Evolutionary conservation across 2,888 invertebrate genomes (phyloP), one percentile per base, ranked within the genome.

Genomic region (Mamestra brassicae): DNA sequence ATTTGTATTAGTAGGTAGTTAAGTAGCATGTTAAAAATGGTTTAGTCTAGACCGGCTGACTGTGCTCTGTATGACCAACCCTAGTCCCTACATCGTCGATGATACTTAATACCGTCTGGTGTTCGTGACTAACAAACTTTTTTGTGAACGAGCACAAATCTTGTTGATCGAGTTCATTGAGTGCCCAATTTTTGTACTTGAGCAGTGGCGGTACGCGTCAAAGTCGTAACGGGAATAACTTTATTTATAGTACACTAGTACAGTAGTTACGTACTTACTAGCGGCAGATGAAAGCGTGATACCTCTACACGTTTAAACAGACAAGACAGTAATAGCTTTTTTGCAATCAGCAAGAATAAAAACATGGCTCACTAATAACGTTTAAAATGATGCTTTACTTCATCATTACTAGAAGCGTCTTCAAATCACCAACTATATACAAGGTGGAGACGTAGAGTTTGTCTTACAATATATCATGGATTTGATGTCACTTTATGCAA

Each of bases 1-100:
- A 63, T 45, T 52, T 34, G 8, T 42, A 45, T 74, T 45, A 26
- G 26, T 38, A 47, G 17, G 8, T 65, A 55, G 17, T 5, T n/a
- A 47, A 17, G 38, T 42, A 76, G 77, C 17, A 57, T 57, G 15
- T 55, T 67, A 67, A 74, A 38, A 57, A 36, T 42, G 4, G 50
- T 7, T 34, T 11, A 52, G 5, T n/a, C 52, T 54, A 10, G 7
- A 36, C 7, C 15, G 42, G 42, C 26, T 11, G 50, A n/a, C 42
- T 17, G 52, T 34, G 13, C 52, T 34, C 26, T 17, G 13, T 17
- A 26, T 26, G 26, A 26, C 26, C 26, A 26, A 26, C 26, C 34
- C 13, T 17, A 13, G 13, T 2, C 38, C 8, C 17, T 47, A 63
- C 38, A 7, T 36, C 3, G 38, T 42, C 42, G 38, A 11, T 61